Percentiles rank a stretch among this genome's conserved stretches.
phyloP scores from a whole-genome alignment of 2,888 invertebrate genomes.

The Belgica antarctica region DNA sequence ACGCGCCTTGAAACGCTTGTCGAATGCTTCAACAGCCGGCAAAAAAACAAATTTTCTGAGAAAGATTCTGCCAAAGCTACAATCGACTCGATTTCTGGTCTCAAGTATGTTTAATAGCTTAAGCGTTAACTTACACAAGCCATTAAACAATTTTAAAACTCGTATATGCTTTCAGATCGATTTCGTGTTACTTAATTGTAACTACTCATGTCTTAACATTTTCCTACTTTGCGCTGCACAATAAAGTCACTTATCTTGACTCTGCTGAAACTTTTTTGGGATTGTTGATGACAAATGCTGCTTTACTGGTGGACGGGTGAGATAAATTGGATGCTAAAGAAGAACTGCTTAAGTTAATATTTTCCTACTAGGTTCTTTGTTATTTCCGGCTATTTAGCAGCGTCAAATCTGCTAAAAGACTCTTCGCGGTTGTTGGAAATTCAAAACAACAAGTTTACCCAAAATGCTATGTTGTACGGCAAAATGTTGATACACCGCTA shows the following conservation, averaged over 20 bases:
- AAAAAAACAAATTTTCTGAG: neutral
- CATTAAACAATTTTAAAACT: neutral
- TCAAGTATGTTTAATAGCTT: neutral
- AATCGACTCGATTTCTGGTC: conserved; percentile 8
- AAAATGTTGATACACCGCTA: conserved; percentile 40
- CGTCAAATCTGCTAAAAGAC: conserved; percentile 42
- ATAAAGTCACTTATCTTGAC: neutral
- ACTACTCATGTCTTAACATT: conserved; percentile 4
- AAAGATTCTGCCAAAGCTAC: neutral
- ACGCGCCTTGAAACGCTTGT: neutral
- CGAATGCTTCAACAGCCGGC: neutral
- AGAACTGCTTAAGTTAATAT: too few species aligned
- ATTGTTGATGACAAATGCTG: neutral
- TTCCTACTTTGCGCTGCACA: neutral
- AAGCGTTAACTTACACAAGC: neutral
- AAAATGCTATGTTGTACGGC: conserved; percentile 38
- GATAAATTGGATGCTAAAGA: too few species aligned
- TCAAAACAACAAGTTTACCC: conserved; percentile 4
- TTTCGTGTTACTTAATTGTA: neutral
- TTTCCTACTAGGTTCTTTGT: conserved; percentile 12
- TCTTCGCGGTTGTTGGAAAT: conserved; percentile 29
- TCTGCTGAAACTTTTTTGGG: neutral
- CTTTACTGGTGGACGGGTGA: conserved; percentile 25
- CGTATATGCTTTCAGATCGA: conserved; percentile 7
- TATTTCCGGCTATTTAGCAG: conserved; percentile 39